Evolutionary conservation across 2,113 vertebrate genomes (phyloP).

Genomic region (Prunella fulvescens): DNA sequence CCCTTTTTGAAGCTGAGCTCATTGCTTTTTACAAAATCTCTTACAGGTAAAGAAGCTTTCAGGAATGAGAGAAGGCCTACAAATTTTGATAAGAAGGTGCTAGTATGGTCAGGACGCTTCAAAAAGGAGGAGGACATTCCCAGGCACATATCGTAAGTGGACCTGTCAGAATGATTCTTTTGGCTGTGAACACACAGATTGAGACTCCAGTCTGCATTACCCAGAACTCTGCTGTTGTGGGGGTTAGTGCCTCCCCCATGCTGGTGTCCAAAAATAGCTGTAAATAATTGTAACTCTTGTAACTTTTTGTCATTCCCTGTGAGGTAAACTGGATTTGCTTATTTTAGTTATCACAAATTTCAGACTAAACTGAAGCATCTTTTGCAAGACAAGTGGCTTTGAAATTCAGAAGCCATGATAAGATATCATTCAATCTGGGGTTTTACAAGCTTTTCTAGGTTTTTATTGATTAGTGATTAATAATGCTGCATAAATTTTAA

Average conservation of each 20-base stretch:
- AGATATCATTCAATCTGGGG: not conserved
- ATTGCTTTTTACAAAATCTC: not conserved
- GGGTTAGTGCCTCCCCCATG: not conserved
- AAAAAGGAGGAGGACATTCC: constrained; percentile 59
- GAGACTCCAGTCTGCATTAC: not conserved
- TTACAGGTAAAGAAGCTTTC: not conserved
- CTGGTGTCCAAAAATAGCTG: not conserved
- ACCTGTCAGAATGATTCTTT: not conserved
- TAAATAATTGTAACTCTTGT: not conserved
- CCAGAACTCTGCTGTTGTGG: not conserved
- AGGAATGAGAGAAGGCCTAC: constrained; percentile 28
- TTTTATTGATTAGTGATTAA: constrained; percentile 29
- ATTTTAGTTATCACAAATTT: not conserved
- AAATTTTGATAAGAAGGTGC: constrained; percentile 47
- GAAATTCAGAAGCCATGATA: not conserved
- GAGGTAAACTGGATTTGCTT: not conserved
- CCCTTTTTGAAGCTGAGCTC: not conserved
- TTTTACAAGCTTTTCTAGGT: not conserved
- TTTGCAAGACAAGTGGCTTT: constrained; percentile 2
- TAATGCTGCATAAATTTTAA: not conserved
- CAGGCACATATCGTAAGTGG: constrained; percentile 40
- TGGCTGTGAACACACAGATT: not conserved
- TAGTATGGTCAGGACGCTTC: constrained; percentile 50
- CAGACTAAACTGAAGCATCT: not conserved
- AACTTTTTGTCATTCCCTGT: not conserved